Base-by-base conservation (phyloP, 2,797 vertebrate genomes). In the Characodon lateralis region DNA sequence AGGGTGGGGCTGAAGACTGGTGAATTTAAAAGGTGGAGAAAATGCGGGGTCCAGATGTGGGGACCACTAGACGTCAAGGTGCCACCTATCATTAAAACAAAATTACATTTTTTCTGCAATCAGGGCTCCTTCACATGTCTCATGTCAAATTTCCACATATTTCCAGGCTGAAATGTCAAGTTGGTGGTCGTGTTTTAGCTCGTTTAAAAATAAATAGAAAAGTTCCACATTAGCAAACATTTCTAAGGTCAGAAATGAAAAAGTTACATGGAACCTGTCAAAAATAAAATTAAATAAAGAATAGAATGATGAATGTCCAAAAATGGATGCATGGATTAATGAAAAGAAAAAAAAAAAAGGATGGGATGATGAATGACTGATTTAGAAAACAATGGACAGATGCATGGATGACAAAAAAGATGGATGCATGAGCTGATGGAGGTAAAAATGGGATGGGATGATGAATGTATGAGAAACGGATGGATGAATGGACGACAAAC, bases 11-110 rank as follows among this genome's bases (percentile, higher is more conserved):
- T n/a, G 9, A 24, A 18, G 43, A 6, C 41, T 77, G 82, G 73
- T 71, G 75, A 79, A 85, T 83, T 80, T 28, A 86, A 87, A 35
- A 87, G 68, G 70, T 84, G 70, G 73, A 26, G 41, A 5, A 85
- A 88, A 87, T 75, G 80, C 87, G 88, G 65, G 73, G 81, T 80
- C 83, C 85, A 89, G 87, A 88, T 89, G 84, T 77, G 56, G 71
- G 13, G 22, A 24, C 55, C 22, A 63, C 16, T 20, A n/a, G 6
- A 63, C 48, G 72, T 63, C 12, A 61, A 53, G 55, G 20, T 26
- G 43, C 48, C 24, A 53, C 24, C 48, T 77, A 41, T 61, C 35
- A 3, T 68, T 85, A 85, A 63, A 80, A 22, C 63, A 46, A 28
- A 18, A 31, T 2, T 8, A 31, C 28, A 53, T 71, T 71, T 22